These are phyloP conservation scores for Diploptera punctata DNA, from an alignment of 2,888 invertebrate genomes.

Conservation along the genomic window DNA sequence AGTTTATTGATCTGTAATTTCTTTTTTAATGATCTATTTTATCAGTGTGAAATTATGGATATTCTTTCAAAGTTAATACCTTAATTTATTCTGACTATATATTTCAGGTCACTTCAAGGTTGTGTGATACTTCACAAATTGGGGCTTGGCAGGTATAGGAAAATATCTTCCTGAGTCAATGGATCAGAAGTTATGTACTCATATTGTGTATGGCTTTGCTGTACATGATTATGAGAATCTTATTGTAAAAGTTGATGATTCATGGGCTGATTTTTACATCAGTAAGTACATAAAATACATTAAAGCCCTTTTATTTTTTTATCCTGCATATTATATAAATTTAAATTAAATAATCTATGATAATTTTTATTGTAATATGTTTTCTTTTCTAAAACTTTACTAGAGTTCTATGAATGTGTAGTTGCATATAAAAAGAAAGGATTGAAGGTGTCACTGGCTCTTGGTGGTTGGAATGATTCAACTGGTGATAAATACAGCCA, in stretches of 20 bases:
- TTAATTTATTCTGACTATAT: too few relatives aligned
- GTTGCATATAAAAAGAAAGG: slow-evolving; percentile 78
- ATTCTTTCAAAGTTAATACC: too few relatives aligned
- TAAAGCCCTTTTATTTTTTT: too few relatives aligned
- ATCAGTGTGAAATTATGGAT: too few relatives aligned
- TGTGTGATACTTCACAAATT: slow-evolving; percentile 92
- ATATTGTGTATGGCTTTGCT: slow-evolving; percentile 92
- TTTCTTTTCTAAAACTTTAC: too few relatives aligned
- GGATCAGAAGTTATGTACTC: slow-evolving; percentile 87
- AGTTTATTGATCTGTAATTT: too few relatives aligned
- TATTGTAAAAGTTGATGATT: slow-evolving; percentile 83
- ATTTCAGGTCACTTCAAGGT: slow-evolving; percentile 54
- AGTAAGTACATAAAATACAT: slow-evolving; percentile 65
- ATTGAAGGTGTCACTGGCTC: slow-evolving; percentile 83
- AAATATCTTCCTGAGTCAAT: slow-evolving; percentile 87
- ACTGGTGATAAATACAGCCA: slow-evolving; percentile 89
- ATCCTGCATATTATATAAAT: too few relatives aligned
- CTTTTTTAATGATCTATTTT: too few relatives aligned
- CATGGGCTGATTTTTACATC: slow-evolving; percentile 90
- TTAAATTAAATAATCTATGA: too few relatives aligned
- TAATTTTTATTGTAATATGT: neutral
- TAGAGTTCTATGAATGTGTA: slow-evolving; percentile 85
- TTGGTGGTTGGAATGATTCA: slow-evolving; percentile 96
- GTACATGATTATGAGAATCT: slow-evolving; percentile 84
- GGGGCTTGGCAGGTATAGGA: slow-evolving; percentile 88